Base-by-base conservation (phyloP, 2,113 vertebrate genomes). In the Macquaria australasica region DNA sequence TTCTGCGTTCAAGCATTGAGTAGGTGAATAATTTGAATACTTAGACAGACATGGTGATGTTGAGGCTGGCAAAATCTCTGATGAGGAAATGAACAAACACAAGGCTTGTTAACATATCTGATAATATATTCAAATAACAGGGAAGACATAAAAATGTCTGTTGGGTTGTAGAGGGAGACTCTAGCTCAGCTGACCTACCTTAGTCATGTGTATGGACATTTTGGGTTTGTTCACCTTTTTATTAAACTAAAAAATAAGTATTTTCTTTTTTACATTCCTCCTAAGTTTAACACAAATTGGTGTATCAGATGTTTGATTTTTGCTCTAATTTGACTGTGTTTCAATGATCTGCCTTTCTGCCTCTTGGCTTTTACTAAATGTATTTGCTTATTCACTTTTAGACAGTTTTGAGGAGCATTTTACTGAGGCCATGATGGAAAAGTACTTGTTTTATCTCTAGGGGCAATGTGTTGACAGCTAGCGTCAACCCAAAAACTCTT, bases 401-500 rank as follows among this genome's bases (percentile, higher is more conserved):
- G 23, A 39, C 50, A 34, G 28, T 55, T 23, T n/a, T 23, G 14
- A 28, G 25, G 14, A 48, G 18, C 9, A 6, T 39, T 51, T 41
- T 3, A 21, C 18, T 71, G 48, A 71, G 12, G 37, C 18, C 18
- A 6, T 8, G 55, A 31, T 48, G 53, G 37, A 43, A 14, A 59
- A 20, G 28, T 25, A 10, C 15, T 53, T 12, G 18, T 16, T 53
- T 12, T n/a, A 7, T 78, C 63, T 31, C 21, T 1, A 9, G 23
- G 11, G 25, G 15, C 23, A 56, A 34, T 7, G 16, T 62, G 59
- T 74, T 75, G 70, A 78, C 70, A 56, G 59, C 15, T 1, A 7
- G 16, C 3, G 2, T 45, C 75, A 15, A 85, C 73, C 75, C 45
- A 23, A 16, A 87, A 59, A n/a, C 16, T 25, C 45, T 45, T 21